Base-by-base conservation (phyloP, 1,140 invertebrate genomes). In the Stenopsyche tienmushanensis region DNA sequence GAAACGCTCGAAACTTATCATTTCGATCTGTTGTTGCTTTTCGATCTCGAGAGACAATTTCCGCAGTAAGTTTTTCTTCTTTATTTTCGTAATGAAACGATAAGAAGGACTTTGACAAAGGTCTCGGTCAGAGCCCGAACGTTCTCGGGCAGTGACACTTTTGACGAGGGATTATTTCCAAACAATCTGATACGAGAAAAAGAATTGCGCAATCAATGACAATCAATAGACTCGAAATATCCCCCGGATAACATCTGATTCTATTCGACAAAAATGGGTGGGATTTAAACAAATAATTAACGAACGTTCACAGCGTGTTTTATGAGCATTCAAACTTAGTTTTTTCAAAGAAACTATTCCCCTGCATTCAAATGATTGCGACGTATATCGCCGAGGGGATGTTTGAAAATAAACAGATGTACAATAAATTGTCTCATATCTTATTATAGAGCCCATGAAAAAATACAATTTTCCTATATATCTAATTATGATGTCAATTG, bases 81-180 rank as follows among this genome's bases (percentile, higher is more conserved):
- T 69, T 57, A 69, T 69, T 65, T 65, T 69, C 62, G 52, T 65
- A 65, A 69, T 69, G 62, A 65, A 63, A 59, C 39, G 63, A 63
- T 62, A 65, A 69, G 65, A 49, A 57, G 50, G 67, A 69, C 67
- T 55, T 69, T 69, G 67, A 69, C 67, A 63, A 69, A 69, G 67
- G 67, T 69, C n/a, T n/a, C n/a, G n/a, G n/a, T n/a, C n/a, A n/a
- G n/a, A n/a, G n/a, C n/a, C n/a, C n/a, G n/a, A n/a, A n/a, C 34
- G 24, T 41, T 47, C 5, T 47, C 44, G 5, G 44, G 17, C 17
- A 8, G 44, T 47, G 17, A 20, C 7, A 20, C 7, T 15, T 8
- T 5, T 15, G 44, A 15, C 3, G 10, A 47, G 5, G 44, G 10
- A 47, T 47, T 15, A 9, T 18, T 47, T 34, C 5, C 29, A n/a